Percentiles rank a stretch among this genome's conserved stretches.
phyloP scores from a whole-genome alignment of 2,888 invertebrate species.

The Hirtodrosophila trivittata region DNA sequence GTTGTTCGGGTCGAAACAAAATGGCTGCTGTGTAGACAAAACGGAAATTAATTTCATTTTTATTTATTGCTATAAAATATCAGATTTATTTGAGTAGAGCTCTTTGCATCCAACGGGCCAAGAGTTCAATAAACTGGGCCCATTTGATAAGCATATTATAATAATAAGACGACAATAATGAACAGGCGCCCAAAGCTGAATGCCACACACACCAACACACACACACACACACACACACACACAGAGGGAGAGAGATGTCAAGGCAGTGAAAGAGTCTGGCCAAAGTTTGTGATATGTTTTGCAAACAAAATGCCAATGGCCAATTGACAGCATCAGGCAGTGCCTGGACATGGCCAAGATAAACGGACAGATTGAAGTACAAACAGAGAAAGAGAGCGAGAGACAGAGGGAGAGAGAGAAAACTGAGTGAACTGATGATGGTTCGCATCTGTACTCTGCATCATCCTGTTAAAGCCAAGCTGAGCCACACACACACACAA shows the following conservation, averaged over 20 bases:
- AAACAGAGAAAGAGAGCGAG: conserved; percentile 39
- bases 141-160: conserved; percentile 71
- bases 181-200: conserved; percentile 61
- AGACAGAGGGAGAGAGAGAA: background rate
- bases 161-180: conserved; percentile 65
- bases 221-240: conserved; percentile 35
- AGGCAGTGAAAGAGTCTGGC: conserved; percentile 39
- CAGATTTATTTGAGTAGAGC: conserved; percentile 46
- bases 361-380: conserved; percentile 63
- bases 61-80: conserved; percentile 68
- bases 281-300: conserved; percentile 75
- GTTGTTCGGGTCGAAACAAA: conserved; percentile 36
- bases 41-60: conserved; percentile 73
- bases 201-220: conserved; percentile 47
- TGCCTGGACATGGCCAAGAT: conserved; percentile 43
- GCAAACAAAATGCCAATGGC: conserved; percentile 76
- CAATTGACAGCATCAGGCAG: conserved; percentile 64
- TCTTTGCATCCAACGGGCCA: conserved; percentile 13
- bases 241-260: background rate
- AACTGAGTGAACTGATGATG: conserved; percentile 34
- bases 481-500: background rate
- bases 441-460: conserved; percentile 45
- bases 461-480: conserved; percentile 34
- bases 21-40: conserved; percentile 39
- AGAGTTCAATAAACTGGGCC: conserved; percentile 57